Conservation (phyloP, 1,140 invertebrate genomes). For the Patella vulgata region DNA sequence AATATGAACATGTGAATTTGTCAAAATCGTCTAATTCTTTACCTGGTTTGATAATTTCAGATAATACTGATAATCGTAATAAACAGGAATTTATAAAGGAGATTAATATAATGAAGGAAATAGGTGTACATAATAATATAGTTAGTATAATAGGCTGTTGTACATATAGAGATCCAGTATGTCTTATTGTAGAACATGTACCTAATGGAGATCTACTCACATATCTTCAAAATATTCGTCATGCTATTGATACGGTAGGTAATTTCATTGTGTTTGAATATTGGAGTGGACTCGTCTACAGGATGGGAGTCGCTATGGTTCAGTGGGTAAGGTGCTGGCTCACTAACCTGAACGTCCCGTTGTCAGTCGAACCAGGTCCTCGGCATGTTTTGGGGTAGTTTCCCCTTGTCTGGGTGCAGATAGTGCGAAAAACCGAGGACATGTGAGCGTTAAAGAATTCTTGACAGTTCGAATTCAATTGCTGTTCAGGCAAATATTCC, state of each 20-base stretch:
- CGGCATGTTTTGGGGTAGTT: no score
- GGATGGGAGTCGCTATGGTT: no score
- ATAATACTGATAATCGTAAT: conserved; percentile 59
- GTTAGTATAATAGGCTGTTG: conserved; percentile 83
- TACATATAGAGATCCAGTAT: conserved; percentile 69
- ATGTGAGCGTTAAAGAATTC: no score
- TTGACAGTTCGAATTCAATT: no score
- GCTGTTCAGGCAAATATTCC: no score
- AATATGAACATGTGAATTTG: neutral
- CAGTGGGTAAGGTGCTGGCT: no score
- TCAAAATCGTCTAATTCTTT: no score
- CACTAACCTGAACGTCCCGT: no score
- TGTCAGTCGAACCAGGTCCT: no score
- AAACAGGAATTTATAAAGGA: conserved; percentile 75
- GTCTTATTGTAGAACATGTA: conserved; percentile 68
- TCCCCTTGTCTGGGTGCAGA: no score
- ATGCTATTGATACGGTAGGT: conserved; percentile 53
- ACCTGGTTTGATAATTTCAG: conserved; percentile 43
- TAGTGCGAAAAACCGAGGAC: no score
- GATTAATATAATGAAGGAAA: conserved; percentile 81
- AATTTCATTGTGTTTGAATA: neutral
- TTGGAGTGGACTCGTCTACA: neutral
- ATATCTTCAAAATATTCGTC: conserved; percentile 61
- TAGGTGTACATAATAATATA: conserved; percentile 81
- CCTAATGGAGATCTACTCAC: conserved; percentile 66